Evolutionary conservation across 1,140 invertebrate genomes (phyloP), one percentile per base, ranked within the genome.

Genomic region (Drosophila busckii): DNA sequence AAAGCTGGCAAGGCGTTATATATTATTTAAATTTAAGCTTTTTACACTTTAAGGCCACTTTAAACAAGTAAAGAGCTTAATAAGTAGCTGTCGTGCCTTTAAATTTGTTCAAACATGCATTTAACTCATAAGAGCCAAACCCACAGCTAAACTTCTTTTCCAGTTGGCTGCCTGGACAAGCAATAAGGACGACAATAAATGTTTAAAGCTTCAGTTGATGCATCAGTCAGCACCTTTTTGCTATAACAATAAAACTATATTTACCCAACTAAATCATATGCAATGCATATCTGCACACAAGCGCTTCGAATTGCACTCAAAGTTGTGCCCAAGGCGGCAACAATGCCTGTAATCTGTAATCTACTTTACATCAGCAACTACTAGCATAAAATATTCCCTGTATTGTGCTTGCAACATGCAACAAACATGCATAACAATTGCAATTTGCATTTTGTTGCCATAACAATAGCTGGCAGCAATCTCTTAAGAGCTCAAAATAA

Each of bases 371-470:
- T 46, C 25, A 34, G 25, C 32, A 45, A 46, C 41, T 35, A 42
- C 48, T n/a, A n/a, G n/a, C 17, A 34, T 53, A 53, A 46, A 54
- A 41, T 32, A 31, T 45, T 31, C 16, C 26, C 20, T 20, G 46
- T 16, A 26, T 15, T 15, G 20, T 6, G 45, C 28, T 15, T 34
- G 44, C 29, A 34, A 15, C 28, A 19, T 42, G 37, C 22, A 12
- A 29, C 55, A 52, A 52, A 64, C 42, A 42, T 60, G 56, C 62
- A 65, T 60, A 60, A 61, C 62, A 65, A 65, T 65, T 35, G 62
- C 56, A 61, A 61, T 65, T 65, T 65, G 42, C 56, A 49, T 59
- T 17, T 40, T 61, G 56, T 54, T 65, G 49, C 46, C 55, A 44
- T 37, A 59, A 37, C 32, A 49, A 38, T 31, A 29, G 41, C 55